Conservation (phyloP, 2,113 vertebrate genomes). For the Tilapia sparmanii region DNA sequence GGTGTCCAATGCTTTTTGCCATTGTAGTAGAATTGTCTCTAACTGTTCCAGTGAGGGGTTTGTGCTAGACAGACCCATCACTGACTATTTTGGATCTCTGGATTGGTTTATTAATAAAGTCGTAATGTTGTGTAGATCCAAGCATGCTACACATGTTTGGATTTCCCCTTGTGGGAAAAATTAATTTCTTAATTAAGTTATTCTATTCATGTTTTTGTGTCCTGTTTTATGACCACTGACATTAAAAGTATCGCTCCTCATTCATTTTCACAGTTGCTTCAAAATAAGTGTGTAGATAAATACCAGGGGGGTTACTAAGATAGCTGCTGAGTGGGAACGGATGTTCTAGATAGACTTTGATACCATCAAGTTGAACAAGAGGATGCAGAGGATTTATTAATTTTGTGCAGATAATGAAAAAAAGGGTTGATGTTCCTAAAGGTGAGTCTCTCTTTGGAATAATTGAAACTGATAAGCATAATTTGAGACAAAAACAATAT, state of each 20-base stretch:
- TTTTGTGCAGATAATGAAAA: not conserved
- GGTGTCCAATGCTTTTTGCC: no score
- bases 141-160: not conserved
- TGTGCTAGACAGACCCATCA: no score
- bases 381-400: not conserved
- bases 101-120: no score
- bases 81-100: no score
- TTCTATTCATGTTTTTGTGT: not conserved
- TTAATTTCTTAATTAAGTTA: not conserved
- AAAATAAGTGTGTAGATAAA: not conserved
- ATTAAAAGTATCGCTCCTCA: not conserved
- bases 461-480: not conserved
- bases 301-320: not conserved
- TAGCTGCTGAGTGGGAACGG: not conserved
- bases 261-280: not conserved
- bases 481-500: not conserved
- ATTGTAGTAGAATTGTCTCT: no score
- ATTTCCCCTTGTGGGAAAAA: not conserved
- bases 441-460: not conserved
- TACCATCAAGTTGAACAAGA: not conserved
- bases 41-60: no score
- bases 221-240: not conserved
- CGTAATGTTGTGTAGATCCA: no score
- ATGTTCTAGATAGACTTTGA: not conserved
- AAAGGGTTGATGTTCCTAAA: not conserved